Evolutionary conservation across 2,888 invertebrate genomes (phyloP), one percentile per base, ranked within the genome.

Genomic region (Drosophila mayaguana): DNA sequence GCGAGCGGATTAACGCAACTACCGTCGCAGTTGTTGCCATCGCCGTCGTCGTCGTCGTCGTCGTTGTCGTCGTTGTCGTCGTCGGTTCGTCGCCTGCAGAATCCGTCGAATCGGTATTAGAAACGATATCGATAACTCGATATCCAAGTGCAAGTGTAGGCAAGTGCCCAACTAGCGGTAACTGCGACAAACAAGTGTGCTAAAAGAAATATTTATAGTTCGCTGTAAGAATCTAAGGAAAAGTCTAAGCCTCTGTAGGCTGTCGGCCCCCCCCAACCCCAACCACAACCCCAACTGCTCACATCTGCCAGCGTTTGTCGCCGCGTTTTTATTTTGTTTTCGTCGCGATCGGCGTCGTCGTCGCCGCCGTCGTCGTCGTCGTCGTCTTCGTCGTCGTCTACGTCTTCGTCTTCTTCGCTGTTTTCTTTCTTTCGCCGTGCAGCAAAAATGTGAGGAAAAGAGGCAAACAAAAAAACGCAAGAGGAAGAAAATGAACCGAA

Each of bases 1-100:
- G 70, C 80, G 83, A 75, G 88, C 91, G 89, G 79, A 87, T 78
- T 67, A 56, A 70, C 80, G 76, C 76, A 70, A 64, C 77, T 71
- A 40, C 38, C 57, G 62, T 69, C 50, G 50, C 69, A 59, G 55
- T 69, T 70, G 67, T 70, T 53, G 71, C 51, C 68, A 50, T 50
- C 50, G 50, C 32, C 50, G 50, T 38, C 36, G 68, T 63, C 68
- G 66, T 82, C 75, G 72, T 40, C 40, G 40, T 63, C 63, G 64
- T 82, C 68, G 72, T 67, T 72, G 80, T 60, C 63, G 75, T 40
- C 40, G 40, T 63, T 65, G 64, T 82, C 68, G 72, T 67, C 75
- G 80, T 60, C 63, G 75, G 48, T 50, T 70, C 65, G 69, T 63
- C 59, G 28, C 42, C 40, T 61, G 45, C 18, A 40, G 38, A 68